Conservation (phyloP, 2,888 invertebrate species). For the Agrotis exclamationis region DNA sequence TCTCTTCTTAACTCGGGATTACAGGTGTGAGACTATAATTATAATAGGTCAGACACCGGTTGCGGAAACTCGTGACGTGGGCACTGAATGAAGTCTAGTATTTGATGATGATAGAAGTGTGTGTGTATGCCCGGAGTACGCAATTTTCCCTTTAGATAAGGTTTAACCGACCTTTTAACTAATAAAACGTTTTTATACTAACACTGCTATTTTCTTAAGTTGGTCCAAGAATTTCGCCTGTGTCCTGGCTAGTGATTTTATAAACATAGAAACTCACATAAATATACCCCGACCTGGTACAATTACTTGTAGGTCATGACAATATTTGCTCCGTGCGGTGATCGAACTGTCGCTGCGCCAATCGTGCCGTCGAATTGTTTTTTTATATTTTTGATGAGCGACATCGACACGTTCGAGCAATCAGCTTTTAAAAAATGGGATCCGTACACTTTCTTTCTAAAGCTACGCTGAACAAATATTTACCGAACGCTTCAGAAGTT, state of each 20-base stretch:
- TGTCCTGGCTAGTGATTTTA: too few relatives aligned
- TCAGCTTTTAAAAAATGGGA: conserved; percentile 48
- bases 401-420: conserved; percentile 46
- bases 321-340: too few relatives aligned
- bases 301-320: too few relatives aligned
- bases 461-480: conserved; percentile 50
- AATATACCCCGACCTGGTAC: too few relatives aligned
- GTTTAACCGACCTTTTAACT: neutral
- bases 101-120: neutral
- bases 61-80: neutral
- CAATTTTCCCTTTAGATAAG: neutral
- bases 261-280: too few relatives aligned
- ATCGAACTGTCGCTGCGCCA: too few relatives aligned
- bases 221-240: too few relatives aligned
- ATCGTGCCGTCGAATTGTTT: too few relatives aligned
- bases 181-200: conserved; percentile 1
- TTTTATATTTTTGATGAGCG: conserved; percentile 25
- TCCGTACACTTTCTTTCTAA: conserved; percentile 41
- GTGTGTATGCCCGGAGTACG: neutral
- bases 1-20: too few relatives aligned
- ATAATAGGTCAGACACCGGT: neutral
- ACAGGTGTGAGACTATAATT: too few relatives aligned
- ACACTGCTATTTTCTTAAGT: neutral
- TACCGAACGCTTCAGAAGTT: conserved; percentile 53
- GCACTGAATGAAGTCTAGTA: neutral